Conservation (phyloP, 2,797 vertebrate genomes). For the Characodon lateralis region DNA sequence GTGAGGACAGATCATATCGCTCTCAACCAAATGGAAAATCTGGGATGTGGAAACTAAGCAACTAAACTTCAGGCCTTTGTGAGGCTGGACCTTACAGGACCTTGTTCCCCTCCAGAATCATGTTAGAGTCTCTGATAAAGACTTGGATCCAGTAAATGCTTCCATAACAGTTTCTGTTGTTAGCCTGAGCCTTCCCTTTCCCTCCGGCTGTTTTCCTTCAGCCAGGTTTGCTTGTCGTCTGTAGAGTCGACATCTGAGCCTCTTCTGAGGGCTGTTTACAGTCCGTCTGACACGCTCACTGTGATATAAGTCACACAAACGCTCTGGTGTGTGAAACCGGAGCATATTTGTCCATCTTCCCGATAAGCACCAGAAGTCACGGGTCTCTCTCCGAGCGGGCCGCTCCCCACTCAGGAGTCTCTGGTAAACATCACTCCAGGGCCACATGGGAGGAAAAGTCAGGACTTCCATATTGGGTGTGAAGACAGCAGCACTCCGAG, state of each 20-base stretch:
- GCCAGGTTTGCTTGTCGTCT: background rate
- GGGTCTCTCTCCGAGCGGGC: slow-evolving; percentile 22
- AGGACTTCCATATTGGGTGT: slow-evolving; percentile 84
- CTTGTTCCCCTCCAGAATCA: no score
- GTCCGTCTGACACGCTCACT: background rate
- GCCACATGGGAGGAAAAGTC: slow-evolving; percentile 52
- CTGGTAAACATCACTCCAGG: slow-evolving; percentile 52
- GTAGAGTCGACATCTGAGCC: background rate
- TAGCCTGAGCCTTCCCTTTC: background rate
- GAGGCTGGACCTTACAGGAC: no score
- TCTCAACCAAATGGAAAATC: no score
- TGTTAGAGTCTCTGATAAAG: background rate
- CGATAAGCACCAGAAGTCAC: slow-evolving; percentile 38
- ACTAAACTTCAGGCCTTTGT: no score
- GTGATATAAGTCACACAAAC: slow-evolving; percentile 26
- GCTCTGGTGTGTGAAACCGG: slow-evolving; percentile 23
- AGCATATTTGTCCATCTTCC: slow-evolving; percentile 28
- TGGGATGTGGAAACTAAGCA: no score
- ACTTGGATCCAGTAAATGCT: background rate
- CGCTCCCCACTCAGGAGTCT: slow-evolving; percentile 38
- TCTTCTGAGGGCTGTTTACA: background rate
- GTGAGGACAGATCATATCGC: no score
- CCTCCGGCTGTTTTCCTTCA: background rate
- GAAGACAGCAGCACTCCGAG: slow-evolving; percentile 53
- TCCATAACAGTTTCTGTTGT: background rate